Base-by-base conservation (phyloP, 2,888 invertebrate species). In the Megamerina dolium region DNA sequence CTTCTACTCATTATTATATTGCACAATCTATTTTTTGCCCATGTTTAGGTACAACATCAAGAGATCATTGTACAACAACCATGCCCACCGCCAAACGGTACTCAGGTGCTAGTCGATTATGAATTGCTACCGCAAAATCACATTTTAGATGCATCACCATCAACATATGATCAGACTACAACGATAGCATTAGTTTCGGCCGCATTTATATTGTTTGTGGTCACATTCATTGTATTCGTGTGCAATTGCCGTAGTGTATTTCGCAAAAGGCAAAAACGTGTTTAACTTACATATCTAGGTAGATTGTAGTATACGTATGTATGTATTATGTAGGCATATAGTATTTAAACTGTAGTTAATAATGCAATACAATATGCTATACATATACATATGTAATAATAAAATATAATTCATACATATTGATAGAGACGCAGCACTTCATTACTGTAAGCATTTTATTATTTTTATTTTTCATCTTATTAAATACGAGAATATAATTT, bases 31-130 rank as follows among this genome's bases (percentile, higher is more conserved):
- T 23, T 21, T 8, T 31, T 12, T 17, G 41, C 19, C 41, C 35
- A 29, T 17, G 43, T 29, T 38, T 39, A 92, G 79, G 82, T 88
- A 49, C 86, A 88, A 58, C 83, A 85, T 59, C 87, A 87, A 70
- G 89, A 89, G 61, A 89, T 88, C 51, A 91, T 92, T 60, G 84
- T 89, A 20, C 87, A 88, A 64, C 80, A 84, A 30, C 80, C 85
- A 13, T 89, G 89, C 62, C 86, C 87, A 4, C 80, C 83, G 4
- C 85, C 86, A 2, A 87, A 89, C 63, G 88, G 88, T 29, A 82
- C 83, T 0, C 81, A 82, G 71, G 78, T 81, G 36, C 73, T 84
- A 44, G 73, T 76, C 41, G 76, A 75, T 55, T 77, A 68, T 52
- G 73, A 73, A 54, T 60, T 79, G 44, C 65, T 75, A 39, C 64